Evolutionary conservation across 2,888 invertebrate species (phyloP).

Genomic region (Cinara cedri): DNA sequence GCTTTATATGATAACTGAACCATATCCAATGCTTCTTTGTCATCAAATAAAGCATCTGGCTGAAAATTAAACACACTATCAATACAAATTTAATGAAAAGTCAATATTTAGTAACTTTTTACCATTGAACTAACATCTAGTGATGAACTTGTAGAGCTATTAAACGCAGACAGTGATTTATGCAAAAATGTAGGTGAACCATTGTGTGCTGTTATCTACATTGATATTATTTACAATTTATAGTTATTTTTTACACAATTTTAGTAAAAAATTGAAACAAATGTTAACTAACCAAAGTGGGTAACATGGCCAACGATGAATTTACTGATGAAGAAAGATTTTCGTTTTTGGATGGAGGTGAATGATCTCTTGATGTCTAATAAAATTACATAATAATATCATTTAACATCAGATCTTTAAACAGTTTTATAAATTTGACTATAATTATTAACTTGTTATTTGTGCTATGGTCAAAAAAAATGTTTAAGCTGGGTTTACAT

Average conservation of each 20-base stretch:
- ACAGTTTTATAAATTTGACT: background rate
- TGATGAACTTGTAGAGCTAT: constrained; percentile 52
- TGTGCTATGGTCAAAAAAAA: no score
- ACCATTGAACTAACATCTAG: constrained; percentile 58
- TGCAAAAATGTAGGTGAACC: constrained; percentile 44
- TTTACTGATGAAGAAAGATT: constrained; percentile 41
- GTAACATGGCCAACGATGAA: constrained; percentile 20
- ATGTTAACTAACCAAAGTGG: constrained; percentile 23
- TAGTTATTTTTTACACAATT: background rate
- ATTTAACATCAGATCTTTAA: background rate
- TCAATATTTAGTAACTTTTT: background rate
- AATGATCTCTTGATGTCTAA: constrained; percentile 53
- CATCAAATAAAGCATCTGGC: constrained; percentile 40
- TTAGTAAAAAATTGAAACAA: background rate
- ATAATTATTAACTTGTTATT: no score
- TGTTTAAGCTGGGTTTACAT: no score
- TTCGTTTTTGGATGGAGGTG: constrained; percentile 32
- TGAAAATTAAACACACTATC: constrained; percentile 17
- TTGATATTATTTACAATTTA: constrained; percentile 12
- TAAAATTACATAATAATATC: background rate
- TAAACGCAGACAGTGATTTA: constrained; percentile 45
- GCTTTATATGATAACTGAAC: constrained; percentile 51
- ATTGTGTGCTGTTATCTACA: constrained; percentile 37
- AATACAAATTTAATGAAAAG: background rate
- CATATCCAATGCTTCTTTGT: constrained; percentile 53